phyloP scores from a whole-genome alignment of 35 echinoderm and acorn worm genomes.

The Apostichopus japonicus region DNA sequence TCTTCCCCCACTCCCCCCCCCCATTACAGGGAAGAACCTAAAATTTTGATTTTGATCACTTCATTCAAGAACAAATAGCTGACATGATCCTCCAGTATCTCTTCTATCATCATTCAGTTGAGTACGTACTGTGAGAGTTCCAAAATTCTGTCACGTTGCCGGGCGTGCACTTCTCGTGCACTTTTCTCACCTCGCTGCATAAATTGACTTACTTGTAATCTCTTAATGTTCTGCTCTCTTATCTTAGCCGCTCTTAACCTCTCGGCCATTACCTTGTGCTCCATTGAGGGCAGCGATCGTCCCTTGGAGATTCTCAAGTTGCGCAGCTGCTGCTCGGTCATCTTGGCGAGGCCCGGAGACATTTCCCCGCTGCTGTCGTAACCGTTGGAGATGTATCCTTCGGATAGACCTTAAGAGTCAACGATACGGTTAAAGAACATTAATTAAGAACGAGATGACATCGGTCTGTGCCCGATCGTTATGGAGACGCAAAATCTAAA shows the following conservation, averaged over 20 bases:
- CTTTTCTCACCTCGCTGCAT: background rate
- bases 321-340: conserved; percentile 82
- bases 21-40: too few species aligned
- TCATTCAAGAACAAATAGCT: too few species aligned
- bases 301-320: conserved; percentile 87
- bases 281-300: conserved; percentile 80
- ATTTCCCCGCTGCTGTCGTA: conserved; percentile 83
- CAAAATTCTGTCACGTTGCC: too few species aligned
- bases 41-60: too few species aligned
- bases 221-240: conserved; percentile 4
- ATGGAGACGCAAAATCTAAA: too few species aligned
- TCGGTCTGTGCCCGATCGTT: too few species aligned
- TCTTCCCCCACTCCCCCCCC: too few species aligned
- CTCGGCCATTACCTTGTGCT: conserved; percentile 80
- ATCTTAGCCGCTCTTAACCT: conserved; percentile 41
- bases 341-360: conserved; percentile 75
- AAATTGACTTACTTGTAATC: conserved; percentile 24
- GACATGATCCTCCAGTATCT: too few species aligned
- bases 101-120: too few species aligned
- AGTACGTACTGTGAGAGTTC: too few species aligned
- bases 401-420: conserved; percentile 38
- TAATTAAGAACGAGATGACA: too few species aligned
- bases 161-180: background rate
- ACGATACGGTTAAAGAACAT: too few species aligned
- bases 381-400: conserved; percentile 80